Conservation (phyloP, 2,113 vertebrate genomes). For the Sciurus niger region DNA sequence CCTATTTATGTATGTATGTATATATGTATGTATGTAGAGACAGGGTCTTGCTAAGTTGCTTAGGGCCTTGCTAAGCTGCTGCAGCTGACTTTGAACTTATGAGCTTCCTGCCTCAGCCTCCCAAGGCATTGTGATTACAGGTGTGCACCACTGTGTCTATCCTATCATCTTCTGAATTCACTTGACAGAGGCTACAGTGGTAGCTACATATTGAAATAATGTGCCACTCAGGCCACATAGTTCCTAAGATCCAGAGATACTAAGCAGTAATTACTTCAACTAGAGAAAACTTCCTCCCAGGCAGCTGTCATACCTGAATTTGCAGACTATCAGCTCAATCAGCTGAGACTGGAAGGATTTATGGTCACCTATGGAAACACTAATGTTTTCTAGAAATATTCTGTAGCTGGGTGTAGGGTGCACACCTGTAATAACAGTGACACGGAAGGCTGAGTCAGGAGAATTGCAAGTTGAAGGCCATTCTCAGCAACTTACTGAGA, state of each 20-base stretch:
- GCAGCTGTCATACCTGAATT: background rate
- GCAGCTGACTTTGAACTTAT: too few species aligned
- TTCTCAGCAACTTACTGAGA: too few species aligned
- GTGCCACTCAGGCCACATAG: background rate
- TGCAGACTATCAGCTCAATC: background rate
- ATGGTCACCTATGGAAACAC: background rate
- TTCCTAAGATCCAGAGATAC: background rate
- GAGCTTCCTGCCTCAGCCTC: too few species aligned
- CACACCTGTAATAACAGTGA: too few species aligned
- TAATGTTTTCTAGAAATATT: conserved; percentile 37
- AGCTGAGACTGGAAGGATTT: background rate
- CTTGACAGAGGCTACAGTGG: background rate
- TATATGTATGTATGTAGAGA: too few species aligned
- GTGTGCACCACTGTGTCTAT: too few species aligned
- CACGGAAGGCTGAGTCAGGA: too few species aligned
- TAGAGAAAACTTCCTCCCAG: conserved; percentile 9
- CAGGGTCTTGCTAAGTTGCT: too few species aligned
- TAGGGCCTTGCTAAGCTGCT: too few species aligned
- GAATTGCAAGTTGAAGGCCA: too few species aligned
- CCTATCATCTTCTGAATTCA: background rate
- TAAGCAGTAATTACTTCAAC: background rate
- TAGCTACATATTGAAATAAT: conserved; percentile 11
- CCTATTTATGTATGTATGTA: too few species aligned
- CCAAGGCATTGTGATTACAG: too few species aligned
- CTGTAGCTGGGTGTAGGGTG: background rate